phyloP scores from a whole-genome alignment of 2,113 vertebrate species.

The Odocoileus virginianus region DNA sequence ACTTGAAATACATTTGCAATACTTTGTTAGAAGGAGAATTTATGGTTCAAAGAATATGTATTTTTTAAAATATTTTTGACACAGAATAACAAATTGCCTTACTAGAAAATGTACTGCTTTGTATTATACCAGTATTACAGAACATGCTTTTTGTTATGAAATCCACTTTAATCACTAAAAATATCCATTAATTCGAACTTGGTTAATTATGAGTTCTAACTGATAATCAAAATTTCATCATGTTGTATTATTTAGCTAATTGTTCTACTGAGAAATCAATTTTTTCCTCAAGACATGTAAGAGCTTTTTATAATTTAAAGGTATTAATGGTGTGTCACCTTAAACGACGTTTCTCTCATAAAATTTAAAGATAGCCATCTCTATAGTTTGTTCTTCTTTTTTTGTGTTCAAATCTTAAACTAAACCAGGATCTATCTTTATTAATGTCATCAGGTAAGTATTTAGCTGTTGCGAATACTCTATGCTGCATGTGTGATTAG shows the following conservation, averaged over 20 bases:
- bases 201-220: neutral
- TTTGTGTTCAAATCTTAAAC: neutral
- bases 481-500: neutral
- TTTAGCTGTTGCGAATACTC: neutral
- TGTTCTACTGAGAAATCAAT: neutral
- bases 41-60: neutral
- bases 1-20: neutral
- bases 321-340: neutral
- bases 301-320: neutral
- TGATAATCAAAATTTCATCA: neutral
- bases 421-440: neutral
- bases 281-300: neutral
- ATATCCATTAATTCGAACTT: neutral
- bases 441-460: neutral
- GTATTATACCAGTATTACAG: neutral
- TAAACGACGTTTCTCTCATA: neutral
- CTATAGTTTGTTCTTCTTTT: neutral
- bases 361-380: neutral
- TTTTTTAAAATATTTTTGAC: neutral
- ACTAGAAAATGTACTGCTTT: neutral
- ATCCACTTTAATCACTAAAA: neutral
- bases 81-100: neutral
- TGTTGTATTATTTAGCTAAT: neutral
- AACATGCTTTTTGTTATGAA: neutral
- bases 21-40: neutral